Conservation (phyloP, 2,113 vertebrate species). For the Callipepla squamata region DNA sequence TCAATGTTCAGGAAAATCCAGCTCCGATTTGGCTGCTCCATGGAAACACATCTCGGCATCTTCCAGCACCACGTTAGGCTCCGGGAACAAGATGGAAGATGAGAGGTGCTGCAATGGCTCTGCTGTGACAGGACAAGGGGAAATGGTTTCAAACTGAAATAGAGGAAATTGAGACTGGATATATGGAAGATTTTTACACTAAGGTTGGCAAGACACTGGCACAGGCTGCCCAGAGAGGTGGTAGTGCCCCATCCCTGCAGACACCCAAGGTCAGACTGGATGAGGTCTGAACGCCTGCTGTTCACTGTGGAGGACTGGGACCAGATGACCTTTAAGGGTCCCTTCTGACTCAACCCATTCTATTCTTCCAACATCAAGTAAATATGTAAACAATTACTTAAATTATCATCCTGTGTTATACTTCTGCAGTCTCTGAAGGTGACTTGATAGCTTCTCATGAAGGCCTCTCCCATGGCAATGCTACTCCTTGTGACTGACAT, state of each 20-base stretch:
- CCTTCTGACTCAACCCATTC: too few relatives aligned
- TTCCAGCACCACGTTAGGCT: background rate
- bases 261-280: too few relatives aligned
- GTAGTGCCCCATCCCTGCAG: too few relatives aligned
- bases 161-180: too few relatives aligned
- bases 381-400: background rate
- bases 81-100: background rate
- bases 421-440: background rate
- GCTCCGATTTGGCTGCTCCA: background rate
- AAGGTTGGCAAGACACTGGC: too few relatives aligned
- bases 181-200: too few relatives aligned
- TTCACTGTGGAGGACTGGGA: too few relatives aligned
- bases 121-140: too few relatives aligned
- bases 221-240: too few relatives aligned
- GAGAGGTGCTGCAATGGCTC: background rate
- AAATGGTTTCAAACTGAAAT: too few relatives aligned
- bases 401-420: background rate
- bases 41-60: background rate
- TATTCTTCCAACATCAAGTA: background rate
- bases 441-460: rapidly evolving
- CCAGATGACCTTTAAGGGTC: too few relatives aligned
- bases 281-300: too few relatives aligned
- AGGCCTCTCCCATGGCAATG: rapidly evolving
- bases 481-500: background rate
- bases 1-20: background rate